Base-by-base conservation (phyloP, 2,888 invertebrate species). In the Drosophila quasianomalipes region DNA sequence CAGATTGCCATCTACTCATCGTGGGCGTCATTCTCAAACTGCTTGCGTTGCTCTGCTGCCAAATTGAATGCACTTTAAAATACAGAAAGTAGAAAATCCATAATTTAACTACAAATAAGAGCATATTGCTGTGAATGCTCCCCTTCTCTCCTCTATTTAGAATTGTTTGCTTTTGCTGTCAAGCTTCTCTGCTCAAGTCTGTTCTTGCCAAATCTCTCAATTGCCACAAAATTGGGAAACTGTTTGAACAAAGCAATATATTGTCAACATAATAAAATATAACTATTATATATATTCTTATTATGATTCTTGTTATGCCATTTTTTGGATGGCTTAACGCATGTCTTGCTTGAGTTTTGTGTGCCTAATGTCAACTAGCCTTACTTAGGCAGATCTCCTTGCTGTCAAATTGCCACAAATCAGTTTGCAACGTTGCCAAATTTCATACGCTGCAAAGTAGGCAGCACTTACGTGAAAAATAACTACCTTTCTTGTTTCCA, bases 361-460 rank as follows among this genome's bases (percentile, higher is more conserved):
- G 9, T 31, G 31, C 31, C 9, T 31, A 31, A 9, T 35, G n/a
- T 2, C 4, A 37, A 16, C 19, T 55, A 30, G 9, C 30, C 39
- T 39, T 37, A 16, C 55, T 39, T 55, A 22, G 37, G 35, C 12
- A 6, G 30, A 6, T 3, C 16, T 26, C 9, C n/a, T 35, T 26
- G 51, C 51, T 67, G 67, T 41, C 67, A 41, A 52, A 67, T 28
- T 41, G 39, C 51, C 1, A 4, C 22, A 26, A 22, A 37, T 47
- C n/a, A 1, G 26, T 28, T 10, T n/a, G 37, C 64, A 39, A 37
- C 31, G 60, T 65, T 65, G 64, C 59, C 71, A 49, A 35, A 26
- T 14, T 37, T 37, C 73, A 44, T 14, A 14, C 22, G 60, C 70
- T 41, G 33, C 22, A 61, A 81, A 58, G 61, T 70, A 55, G 52